phyloP scores from a whole-genome alignment of 2,113 vertebrate species.

The Uria lomvia region DNA sequence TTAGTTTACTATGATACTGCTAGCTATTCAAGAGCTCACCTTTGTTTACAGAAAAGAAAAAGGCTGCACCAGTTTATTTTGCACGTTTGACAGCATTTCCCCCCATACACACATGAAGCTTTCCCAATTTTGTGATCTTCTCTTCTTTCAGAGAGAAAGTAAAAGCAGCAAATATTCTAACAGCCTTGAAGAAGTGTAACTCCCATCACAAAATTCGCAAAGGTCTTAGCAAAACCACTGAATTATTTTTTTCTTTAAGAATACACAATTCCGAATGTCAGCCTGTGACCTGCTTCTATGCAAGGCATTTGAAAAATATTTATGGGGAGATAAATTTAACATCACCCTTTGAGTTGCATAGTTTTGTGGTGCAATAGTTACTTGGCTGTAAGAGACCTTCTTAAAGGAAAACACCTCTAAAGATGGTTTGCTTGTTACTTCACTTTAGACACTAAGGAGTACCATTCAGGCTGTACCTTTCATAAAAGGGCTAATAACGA shows the following conservation, averaged over 20 bases:
- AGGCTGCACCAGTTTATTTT: not conserved
- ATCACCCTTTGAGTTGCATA: constrained; percentile 27
- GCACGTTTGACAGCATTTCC: not conserved
- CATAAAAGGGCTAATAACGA: accelerated
- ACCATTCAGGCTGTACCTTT: not conserved
- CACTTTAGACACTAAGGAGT: not conserved
- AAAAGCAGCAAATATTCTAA: not conserved
- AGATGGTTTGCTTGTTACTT: not conserved
- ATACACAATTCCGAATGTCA: not conserved
- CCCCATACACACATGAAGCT: not conserved
- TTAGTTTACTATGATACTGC: not conserved
- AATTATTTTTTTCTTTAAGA: not conserved
- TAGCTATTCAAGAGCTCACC: not conserved
- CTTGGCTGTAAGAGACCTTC: not conserved
- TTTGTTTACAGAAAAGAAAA: not conserved
- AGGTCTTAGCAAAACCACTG: not conserved
- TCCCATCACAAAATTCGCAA: not conserved
- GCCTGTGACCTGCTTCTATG: not conserved
- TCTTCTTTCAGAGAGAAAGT: not conserved
- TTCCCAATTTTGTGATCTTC: not conserved
- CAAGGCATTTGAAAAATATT: constrained; percentile 30
- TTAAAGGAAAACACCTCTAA: not conserved
- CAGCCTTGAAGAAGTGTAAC: not conserved
- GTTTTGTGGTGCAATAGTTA: not conserved
- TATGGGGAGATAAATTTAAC: constrained; percentile 55